Evolutionary conservation across 2,888 invertebrate genomes (phyloP), one percentile per base, ranked within the genome.

Genomic region (Aspidiotus rigidus): DNA sequence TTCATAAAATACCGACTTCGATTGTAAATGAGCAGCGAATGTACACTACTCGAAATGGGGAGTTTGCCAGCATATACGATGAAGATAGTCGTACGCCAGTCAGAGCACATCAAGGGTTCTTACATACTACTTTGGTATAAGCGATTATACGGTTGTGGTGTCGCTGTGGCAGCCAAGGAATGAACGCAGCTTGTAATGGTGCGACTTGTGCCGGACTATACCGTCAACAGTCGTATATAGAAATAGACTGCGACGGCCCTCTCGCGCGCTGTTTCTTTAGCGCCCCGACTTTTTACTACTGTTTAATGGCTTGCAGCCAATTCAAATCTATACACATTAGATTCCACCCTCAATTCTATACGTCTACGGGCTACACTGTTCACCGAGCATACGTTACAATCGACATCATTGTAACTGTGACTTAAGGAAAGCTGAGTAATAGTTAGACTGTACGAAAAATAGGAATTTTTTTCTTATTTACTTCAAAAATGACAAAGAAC

Each of bases 191-290:
- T 9, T 54, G 63, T 54, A 54, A 54, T 53, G 15, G 49, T 53
- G 39, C 53, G 64, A 55, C 64, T 64, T 64, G 64, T 64, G 64
- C 64, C 64, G 64, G 64, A 64, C 64, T 64, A 28, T 16, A 54
- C 13, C 15, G 17, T 15, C 54, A 28, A 39, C 62, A 62, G 39
- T 28, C 39, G 53, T 57, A 41, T 63, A 63, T 64, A 64, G 64
- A 64, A 64, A 64, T 64, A 64, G 64, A 64, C 56, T 56, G 44
- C 40, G 64, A 15, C 55, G 49, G 49, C 49, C 49, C 49, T 49
- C 49, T 49, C 49, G n/a, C 49, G 49, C 49, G 60, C 60, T 16
- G 60, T 54, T 63, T 63, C 63, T 53, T 63, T 63, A 63, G 63
- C 63, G 63, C 63, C 63, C 63, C 63, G 63, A 63, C 54, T 11